Conservation (phyloP, 2,113 vertebrate species). For the Heptranchias perlo region DNA sequence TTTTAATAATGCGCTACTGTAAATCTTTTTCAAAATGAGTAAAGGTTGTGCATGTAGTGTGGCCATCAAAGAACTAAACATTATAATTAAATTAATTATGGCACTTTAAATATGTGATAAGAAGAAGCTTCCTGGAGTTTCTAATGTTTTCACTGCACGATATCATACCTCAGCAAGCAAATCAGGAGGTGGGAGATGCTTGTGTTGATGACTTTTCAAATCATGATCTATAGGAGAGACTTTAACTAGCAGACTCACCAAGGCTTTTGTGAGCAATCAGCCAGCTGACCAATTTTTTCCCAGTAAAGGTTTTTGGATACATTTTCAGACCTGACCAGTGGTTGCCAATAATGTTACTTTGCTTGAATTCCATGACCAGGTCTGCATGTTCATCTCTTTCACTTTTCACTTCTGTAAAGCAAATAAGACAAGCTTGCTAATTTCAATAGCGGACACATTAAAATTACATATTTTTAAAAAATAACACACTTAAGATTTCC, state of each 20-base stretch:
- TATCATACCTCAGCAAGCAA: not conserved
- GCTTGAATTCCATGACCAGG: constrained; percentile 55
- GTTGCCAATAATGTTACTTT: constrained; percentile 52
- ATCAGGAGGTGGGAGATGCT: not conserved
- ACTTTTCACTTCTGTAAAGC: constrained; percentile 53
- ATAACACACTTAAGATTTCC: not conserved
- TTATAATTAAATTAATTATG: not conserved
- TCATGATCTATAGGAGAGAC: constrained; percentile 38
- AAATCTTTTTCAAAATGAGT: not conserved
- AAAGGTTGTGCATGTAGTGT: not conserved
- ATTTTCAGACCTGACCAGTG: constrained; percentile 52
- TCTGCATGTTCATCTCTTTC: constrained; percentile 57
- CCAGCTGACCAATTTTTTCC: constrained; percentile 54
- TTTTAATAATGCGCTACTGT: not conserved
- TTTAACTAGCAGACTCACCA: constrained; percentile 48
- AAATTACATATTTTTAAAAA: not conserved
- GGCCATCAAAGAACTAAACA: not conserved
- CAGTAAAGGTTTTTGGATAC: constrained; percentile 57
- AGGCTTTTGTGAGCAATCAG: constrained; percentile 52
- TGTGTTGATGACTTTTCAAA: not conserved
- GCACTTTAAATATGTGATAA: not conserved
- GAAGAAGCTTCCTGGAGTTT: not conserved
- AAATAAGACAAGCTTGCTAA: constrained; percentile 18
- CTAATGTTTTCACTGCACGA: not conserved
- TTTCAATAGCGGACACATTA: not conserved